Base-by-base conservation (phyloP, 2,888 invertebrate species). In the Leptarthrus brevirostris region DNA sequence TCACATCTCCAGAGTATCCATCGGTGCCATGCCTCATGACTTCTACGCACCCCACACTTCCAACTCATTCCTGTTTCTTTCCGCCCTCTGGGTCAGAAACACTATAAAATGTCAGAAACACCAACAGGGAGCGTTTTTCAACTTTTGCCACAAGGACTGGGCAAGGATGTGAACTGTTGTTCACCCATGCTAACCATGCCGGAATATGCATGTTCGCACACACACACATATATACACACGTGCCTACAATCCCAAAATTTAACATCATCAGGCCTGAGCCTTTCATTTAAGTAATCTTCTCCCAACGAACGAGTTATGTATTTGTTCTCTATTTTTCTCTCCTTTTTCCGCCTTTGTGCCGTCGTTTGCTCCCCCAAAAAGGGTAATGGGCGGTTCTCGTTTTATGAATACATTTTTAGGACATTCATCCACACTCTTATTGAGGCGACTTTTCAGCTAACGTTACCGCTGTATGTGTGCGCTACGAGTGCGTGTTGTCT, bases 311-410 rank as follows among this genome's bases (percentile, higher is more conserved):
- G 34, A 52, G 36, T 69, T 69, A 52, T 69, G 69, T 69, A 69
- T 69, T 69, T 69, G 69, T 30, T 69, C 69, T 69, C 69, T 69
- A 69, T 69, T 69, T 69, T 69, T 69, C 69, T 34, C 52, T 69
- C 52, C 52, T 52, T 69, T 69, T 69, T 52, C 49, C 69, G 52
- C 49, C 24, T 49, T 66, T 22, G 30, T 52, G 18, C n/a, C 44
- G n/a, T 18, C 52, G 30, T 22, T 69, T 49, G 40, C 52, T 52
- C 52, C 69, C 36, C 14, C 52, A 69, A 52, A 8, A 69, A 52
- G 69, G 69, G 52, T 34, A 44, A 69, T 69, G 69, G 69, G 69
- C 69, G 69, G 69, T 20, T 18, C 69, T 52, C 52, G 52, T 69
- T 69, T 69, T 69, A 69, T 69, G 69, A 69, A 69, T 52, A 69